Evolutionary conservation across 1,140 invertebrate genomes (phyloP).

Genomic region (Coboldia fuscipes): DNA sequence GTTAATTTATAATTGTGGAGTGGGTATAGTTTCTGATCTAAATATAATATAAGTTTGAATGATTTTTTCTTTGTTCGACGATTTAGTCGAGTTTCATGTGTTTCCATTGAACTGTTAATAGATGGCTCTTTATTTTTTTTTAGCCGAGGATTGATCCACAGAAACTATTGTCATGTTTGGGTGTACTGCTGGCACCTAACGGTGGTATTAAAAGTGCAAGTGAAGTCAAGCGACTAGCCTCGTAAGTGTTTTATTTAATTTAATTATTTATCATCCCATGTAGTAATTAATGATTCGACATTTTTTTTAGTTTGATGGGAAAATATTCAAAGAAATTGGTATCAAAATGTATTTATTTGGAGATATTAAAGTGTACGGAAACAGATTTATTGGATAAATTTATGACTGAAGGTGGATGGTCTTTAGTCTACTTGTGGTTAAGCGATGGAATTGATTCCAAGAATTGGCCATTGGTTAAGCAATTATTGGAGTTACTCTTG

Average conservation of each 20-base stretch:
- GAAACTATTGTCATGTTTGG: conserved; percentile 66
- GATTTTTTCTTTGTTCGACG: too few species aligned
- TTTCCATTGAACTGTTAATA: too few species aligned
- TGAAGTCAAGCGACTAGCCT: conserved; percentile 62
- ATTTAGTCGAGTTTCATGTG: too few species aligned
- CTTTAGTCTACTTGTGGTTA: conserved; percentile 68
- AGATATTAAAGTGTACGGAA: conserved; percentile 78
- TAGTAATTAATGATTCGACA: conserved; percentile 5
- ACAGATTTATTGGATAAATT: conserved; percentile 65
- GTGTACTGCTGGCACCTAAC: conserved; percentile 52
- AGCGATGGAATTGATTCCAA: conserved; percentile 59
- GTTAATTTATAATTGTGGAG: too few species aligned
- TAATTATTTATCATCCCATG: conserved; percentile 1
- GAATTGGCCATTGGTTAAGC: conserved; percentile 68
- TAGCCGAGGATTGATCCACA: conserved; percentile 81
- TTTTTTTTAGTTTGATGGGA: conserved; percentile 68
- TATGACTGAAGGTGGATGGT: conserved; percentile 78
- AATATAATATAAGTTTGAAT: too few species aligned
- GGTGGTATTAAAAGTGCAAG: conserved; percentile 71
- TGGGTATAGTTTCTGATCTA: too few species aligned
- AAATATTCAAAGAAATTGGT: conserved; percentile 90
- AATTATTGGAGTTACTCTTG: conserved; percentile 62
- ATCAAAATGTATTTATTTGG: conserved; percentile 86
- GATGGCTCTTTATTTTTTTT: conserved; percentile 22
- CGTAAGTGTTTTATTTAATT: conserved; percentile 25